Evolutionary conservation across 37 sponge, comb jelly and placozoan species (phyloP).

Genomic region (Aphrocallistes beatrix): DNA sequence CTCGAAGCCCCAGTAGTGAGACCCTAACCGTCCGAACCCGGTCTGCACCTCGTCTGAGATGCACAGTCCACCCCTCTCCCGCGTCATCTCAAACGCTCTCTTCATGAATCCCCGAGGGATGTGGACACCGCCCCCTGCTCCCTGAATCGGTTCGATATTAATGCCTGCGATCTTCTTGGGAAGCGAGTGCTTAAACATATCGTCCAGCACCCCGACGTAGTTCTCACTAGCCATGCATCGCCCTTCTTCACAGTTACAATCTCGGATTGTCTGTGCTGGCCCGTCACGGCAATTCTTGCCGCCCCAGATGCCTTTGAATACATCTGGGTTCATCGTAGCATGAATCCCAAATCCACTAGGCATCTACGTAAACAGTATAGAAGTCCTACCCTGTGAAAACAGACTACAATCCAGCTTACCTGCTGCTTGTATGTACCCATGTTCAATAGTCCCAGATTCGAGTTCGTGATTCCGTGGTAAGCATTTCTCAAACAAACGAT

Average conservation of each 20-base stretch:
- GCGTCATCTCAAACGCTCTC: slow-evolving; percentile 44
- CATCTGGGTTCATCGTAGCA: slow-evolving; percentile 70
- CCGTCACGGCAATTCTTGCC: slow-evolving; percentile 77
- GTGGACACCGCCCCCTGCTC: slow-evolving; percentile 74
- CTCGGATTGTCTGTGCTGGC: slow-evolving; percentile 41
- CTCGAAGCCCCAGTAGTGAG: slow-evolving; percentile 91
- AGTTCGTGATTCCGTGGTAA: slow-evolving; percentile 81
- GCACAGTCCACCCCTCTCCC: slow-evolving; percentile 70
- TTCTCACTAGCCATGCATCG: slow-evolving; percentile 49
- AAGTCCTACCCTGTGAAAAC: background rate
- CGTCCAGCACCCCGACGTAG: slow-evolving; percentile 69
- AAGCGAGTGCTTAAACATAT: slow-evolving; percentile 46
- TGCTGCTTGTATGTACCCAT: slow-evolving; percentile 51
- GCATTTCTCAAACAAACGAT: slow-evolving; percentile 68
- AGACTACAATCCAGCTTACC: background rate
- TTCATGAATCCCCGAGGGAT: slow-evolving; percentile 55
- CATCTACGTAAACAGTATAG: background rate
- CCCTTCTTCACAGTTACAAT: slow-evolving; percentile 53
- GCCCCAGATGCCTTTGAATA: slow-evolving; percentile 86
- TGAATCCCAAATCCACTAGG: slow-evolving; percentile 18
- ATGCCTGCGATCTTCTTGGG: slow-evolving; percentile 79
- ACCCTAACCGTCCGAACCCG: slow-evolving; percentile 84
- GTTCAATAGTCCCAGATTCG: slow-evolving; percentile 49
- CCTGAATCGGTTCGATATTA: slow-evolving; percentile 84
- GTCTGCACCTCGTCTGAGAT: slow-evolving; percentile 85